phyloP scores from a whole-genome alignment of 2,797 vertebrate genomes.

The Smutsia gigantea region DNA sequence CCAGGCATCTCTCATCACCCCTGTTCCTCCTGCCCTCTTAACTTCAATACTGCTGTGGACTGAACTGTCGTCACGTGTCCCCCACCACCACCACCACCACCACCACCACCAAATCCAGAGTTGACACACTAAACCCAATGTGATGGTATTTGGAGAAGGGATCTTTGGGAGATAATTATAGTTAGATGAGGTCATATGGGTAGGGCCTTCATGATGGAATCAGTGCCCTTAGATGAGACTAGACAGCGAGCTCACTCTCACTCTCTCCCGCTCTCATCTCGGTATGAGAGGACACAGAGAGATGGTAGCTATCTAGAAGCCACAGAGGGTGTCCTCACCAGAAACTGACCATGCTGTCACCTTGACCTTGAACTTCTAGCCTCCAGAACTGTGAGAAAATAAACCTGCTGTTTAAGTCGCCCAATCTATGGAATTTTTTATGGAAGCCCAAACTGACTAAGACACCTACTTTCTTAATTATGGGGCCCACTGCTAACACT shows the following conservation, averaged over 20 bases:
- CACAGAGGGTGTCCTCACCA: background rate
- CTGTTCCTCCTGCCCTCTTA: background rate
- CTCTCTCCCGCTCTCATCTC: background rate
- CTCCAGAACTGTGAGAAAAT: background rate
- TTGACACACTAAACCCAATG: background rate
- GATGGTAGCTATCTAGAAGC: background rate
- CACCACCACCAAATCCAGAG: background rate
- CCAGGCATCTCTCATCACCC: background rate
- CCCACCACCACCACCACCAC: too few species aligned
- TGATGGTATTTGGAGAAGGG: background rate
- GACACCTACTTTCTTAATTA: background rate
- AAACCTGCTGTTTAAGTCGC: background rate
- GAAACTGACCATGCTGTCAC: background rate
- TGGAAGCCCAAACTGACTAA: background rate
- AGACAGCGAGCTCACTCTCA: background rate
- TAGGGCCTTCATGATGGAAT: background rate
- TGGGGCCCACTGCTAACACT: background rate
- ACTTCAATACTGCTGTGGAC: background rate
- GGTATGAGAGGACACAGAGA: background rate
- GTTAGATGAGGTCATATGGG: background rate
- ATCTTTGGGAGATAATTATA: background rate
- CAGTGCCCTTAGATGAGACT: background rate
- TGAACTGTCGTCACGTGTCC: background rate
- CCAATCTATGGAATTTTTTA: background rate
- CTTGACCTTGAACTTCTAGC: background rate